phyloP scores from a whole-genome alignment of 23 tunicate species.

The Clavelina lepadiformis region DNA sequence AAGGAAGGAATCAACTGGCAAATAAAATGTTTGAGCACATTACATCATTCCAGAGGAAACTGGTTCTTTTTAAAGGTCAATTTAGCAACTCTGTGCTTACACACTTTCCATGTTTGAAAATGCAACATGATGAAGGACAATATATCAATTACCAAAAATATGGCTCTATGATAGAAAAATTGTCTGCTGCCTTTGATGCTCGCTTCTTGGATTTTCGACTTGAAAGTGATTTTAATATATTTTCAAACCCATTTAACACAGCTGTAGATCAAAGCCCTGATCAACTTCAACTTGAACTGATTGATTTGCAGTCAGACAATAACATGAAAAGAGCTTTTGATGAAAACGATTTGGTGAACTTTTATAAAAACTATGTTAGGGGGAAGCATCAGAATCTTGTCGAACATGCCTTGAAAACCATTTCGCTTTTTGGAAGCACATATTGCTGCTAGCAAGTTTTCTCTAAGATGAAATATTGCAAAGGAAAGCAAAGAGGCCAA shows the following conservation, averaged over 20 bases:
- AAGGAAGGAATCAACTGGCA: too few species aligned
- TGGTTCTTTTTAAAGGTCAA: slow-evolving; percentile 4
- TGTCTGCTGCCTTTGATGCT: slow-evolving; percentile 7
- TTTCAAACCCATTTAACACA: slow-evolving; percentile 17
- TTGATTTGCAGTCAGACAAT: slow-evolving; percentile 11
- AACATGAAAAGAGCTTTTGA: slow-evolving; percentile 1
- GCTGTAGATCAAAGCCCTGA: slow-evolving; percentile 4
- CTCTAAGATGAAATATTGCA: background rate
- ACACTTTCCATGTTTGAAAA: slow-evolving; percentile 1
- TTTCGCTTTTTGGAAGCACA: slow-evolving; percentile 13
- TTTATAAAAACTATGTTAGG: slow-evolving; percentile 1
- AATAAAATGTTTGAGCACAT: slow-evolving; percentile 5
- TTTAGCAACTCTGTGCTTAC: slow-evolving; percentile 2
- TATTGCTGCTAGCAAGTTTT: slow-evolving; percentile 10
- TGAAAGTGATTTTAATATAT: slow-evolving; percentile 4
- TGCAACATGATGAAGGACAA: too few species aligned
- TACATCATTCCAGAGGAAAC: slow-evolving; percentile 3
- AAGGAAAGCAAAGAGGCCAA: background rate
- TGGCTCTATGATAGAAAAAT: slow-evolving; percentile 11
- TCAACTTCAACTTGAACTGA: slow-evolving; percentile 8
- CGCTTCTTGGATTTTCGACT: slow-evolving; percentile 12
- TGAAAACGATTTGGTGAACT: background rate
- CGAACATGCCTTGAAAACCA: slow-evolving; percentile 10
- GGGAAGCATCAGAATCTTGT: slow-evolving; percentile 1
- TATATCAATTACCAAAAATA: too few species aligned